These are phyloP conservation scores for Uloborus plumipes DNA, from an alignment of 2,888 invertebrate species.

Conservation along the genomic window DNA sequence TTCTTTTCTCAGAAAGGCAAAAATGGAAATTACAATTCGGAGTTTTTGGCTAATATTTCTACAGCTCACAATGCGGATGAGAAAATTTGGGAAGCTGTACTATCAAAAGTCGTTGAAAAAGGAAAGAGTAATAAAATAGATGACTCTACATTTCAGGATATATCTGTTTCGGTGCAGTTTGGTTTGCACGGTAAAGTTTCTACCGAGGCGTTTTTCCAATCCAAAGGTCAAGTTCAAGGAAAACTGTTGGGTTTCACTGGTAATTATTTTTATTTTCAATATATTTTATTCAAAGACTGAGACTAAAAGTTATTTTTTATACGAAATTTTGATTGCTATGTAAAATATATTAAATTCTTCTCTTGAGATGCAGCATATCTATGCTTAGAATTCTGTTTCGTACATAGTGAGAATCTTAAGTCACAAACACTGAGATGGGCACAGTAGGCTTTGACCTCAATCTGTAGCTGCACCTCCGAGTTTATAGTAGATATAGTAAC, in stretches of 20 bases:
- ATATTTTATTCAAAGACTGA: neutral
- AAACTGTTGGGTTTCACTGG: conserved; percentile 46
- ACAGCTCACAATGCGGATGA: conserved; percentile 45
- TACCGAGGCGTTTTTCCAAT: conserved; percentile 4
- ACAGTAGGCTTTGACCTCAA: too few species aligned
- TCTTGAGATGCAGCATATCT: neutral
- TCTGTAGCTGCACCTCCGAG: too few species aligned
- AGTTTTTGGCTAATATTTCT: conserved; percentile 26
- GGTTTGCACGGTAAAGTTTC: conserved; percentile 28
- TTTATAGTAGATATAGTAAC: too few species aligned
- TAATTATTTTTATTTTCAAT: conserved; percentile 4
- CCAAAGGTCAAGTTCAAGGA: conserved; percentile 47
- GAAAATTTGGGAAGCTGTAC: conserved; percentile 58
- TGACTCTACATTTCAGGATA: conserved; percentile 21
- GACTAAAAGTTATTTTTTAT: neutral
- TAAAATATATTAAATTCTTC: neutral
- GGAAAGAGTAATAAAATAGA: conserved; percentile 25
- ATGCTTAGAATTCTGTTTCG: neutral
- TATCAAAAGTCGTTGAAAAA: conserved; percentile 46
- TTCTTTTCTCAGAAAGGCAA: conserved; percentile 5
- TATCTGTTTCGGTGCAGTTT: conserved; percentile 44
- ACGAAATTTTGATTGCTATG: neutral
- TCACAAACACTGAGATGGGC: too few species aligned
- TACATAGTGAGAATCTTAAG: too few species aligned
- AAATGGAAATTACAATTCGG: neutral